A percentile compares a stretch with the other conserved stretches of the same genome.
Evolutionary conservation across 2,113 vertebrate species (phyloP).

Genomic region (Larimichthys crocea): DNA sequence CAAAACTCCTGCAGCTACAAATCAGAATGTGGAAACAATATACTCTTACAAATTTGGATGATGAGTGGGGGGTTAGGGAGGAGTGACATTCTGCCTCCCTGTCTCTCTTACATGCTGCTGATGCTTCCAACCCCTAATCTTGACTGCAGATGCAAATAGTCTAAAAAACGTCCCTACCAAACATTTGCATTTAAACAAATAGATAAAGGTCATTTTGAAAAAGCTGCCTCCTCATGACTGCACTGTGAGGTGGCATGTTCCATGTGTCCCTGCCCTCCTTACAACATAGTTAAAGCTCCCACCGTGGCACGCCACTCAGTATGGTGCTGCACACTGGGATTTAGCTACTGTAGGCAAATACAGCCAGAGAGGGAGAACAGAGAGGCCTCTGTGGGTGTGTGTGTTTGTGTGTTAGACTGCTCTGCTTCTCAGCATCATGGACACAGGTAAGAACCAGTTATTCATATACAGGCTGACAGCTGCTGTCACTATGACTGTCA

Average conservation of each 20-base stretch:
- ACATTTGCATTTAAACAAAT: slow-evolving; percentile 89
- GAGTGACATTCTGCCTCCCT: slow-evolving; percentile 22
- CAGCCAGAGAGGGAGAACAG: slow-evolving; percentile 54
- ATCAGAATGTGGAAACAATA: slow-evolving; percentile 53
- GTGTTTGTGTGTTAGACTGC: slow-evolving; percentile 28
- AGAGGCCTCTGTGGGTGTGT: slow-evolving; percentile 42
- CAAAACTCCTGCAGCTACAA: slow-evolving; percentile 22
- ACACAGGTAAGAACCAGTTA: slow-evolving; percentile 79
- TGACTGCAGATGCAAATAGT: slow-evolving; percentile 84
- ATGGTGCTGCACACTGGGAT: slow-evolving; percentile 66
- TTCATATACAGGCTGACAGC: slow-evolving; percentile 7
- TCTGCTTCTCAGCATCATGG: slow-evolving; percentile 76
- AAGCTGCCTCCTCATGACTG: slow-evolving; percentile 71
- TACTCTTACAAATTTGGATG: slow-evolving; percentile 13
- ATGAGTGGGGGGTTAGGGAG: slow-evolving; percentile 8
- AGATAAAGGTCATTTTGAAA: slow-evolving; percentile 82
- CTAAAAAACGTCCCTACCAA: slow-evolving; percentile 83
- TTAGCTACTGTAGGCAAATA: slow-evolving; percentile 68
- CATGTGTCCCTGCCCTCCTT: slow-evolving; percentile 77
- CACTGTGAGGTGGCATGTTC: slow-evolving; percentile 69
- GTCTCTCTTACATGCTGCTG: slow-evolving; percentile 31
- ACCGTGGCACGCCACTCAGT: slow-evolving; percentile 70
- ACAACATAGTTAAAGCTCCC: slow-evolving; percentile 68
- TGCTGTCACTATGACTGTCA: not conserved
- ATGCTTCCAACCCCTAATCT: slow-evolving; percentile 79